These are phyloP conservation scores for Eumerus sabulonum DNA, from an alignment of 2,888 invertebrate species.

Conservation along the genomic window DNA sequence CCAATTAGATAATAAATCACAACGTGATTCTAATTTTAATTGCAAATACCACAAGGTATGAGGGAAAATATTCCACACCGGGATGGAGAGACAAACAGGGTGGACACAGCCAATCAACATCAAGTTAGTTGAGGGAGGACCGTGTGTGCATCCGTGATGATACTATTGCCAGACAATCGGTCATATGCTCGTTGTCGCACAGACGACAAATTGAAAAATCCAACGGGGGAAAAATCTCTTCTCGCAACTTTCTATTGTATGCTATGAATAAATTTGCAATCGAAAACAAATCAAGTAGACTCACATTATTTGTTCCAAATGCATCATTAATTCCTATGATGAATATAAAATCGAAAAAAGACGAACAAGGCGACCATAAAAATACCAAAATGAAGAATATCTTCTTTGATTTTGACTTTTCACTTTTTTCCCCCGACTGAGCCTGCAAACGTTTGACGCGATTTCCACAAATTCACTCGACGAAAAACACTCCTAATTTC, in stretches of 20 bases:
- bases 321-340: conserved; percentile 62
- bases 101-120: conserved; percentile 27
- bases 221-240: conserved; percentile 15
- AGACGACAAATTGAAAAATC: conserved; percentile 32
- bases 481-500: conserved; percentile 3
- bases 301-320: conserved; percentile 70
- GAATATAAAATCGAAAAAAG: conserved; percentile 40
- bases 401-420: conserved; percentile 38
- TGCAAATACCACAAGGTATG: conserved; percentile 3
- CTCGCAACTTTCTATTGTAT: conserved; percentile 24
- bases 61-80: neutral
- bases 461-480: conserved; percentile 34
- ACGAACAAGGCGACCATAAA: neutral
- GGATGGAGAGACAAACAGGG: neutral
- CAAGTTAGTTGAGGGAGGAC: conserved; percentile 59
- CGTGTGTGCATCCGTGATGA: conserved; percentile 18
- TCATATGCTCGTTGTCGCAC: conserved; percentile 38
- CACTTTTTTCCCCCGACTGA: conserved; percentile 21
- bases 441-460: conserved; percentile 6
- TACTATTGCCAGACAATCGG: conserved; percentile 46
- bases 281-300: conserved; percentile 34
- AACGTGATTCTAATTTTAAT: conserved; percentile 33
- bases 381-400: conserved; percentile 51
- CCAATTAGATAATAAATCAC: conserved; percentile 52
- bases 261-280: conserved; percentile 11